These are phyloP conservation scores for Drosophila equinoxialis DNA, from an alignment of 1,140 invertebrate genomes.

Conservation along the genomic window DNA sequence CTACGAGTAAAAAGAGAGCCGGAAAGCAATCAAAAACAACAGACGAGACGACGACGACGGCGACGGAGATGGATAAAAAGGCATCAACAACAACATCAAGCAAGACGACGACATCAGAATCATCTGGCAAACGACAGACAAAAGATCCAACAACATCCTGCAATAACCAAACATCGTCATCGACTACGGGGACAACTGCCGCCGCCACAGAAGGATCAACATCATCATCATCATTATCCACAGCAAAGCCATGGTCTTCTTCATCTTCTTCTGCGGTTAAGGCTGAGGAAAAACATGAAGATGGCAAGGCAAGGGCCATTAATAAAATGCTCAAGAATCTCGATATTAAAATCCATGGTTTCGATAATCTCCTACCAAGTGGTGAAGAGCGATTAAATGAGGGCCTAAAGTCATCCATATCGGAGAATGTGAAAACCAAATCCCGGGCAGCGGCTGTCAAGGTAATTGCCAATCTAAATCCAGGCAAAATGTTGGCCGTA, in stretches of 20 bases:
- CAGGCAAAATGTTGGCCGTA: conserved; percentile 42
- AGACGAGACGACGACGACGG: conserved; percentile 45
- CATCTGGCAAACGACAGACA: conserved; percentile 38
- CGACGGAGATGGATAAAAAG: conserved; percentile 45
- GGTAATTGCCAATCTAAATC: conserved; percentile 73
- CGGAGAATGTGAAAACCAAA: conserved; percentile 82
- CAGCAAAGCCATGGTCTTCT: not conserved
- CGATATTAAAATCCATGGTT: conserved; percentile 82
- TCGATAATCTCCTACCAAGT: conserved; percentile 75
- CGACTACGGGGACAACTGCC: conserved; percentile 5
- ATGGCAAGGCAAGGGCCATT: conserved; percentile 77
- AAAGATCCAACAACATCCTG: conserved; percentile 22
- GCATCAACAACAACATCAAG: not conserved
- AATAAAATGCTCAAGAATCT: conserved; percentile 82
- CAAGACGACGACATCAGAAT: conserved; percentile 10
- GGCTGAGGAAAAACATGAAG: conserved; percentile 64
- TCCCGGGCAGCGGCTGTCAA: conserved; percentile 78
- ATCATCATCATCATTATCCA: not conserved
- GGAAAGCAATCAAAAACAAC: conserved; percentile 55
- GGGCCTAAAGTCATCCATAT: conserved; percentile 80
- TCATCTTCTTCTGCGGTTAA: conserved; percentile 11
- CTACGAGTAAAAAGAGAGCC: conserved; percentile 49
- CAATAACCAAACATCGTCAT: not conserved
- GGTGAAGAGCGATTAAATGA: conserved; percentile 65
- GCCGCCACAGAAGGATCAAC: conserved; percentile 15